Evolutionary conservation across 2,888 invertebrate species (phyloP), one percentile per base, ranked within the genome.

Genomic region (Apamea epomidion): DNA sequence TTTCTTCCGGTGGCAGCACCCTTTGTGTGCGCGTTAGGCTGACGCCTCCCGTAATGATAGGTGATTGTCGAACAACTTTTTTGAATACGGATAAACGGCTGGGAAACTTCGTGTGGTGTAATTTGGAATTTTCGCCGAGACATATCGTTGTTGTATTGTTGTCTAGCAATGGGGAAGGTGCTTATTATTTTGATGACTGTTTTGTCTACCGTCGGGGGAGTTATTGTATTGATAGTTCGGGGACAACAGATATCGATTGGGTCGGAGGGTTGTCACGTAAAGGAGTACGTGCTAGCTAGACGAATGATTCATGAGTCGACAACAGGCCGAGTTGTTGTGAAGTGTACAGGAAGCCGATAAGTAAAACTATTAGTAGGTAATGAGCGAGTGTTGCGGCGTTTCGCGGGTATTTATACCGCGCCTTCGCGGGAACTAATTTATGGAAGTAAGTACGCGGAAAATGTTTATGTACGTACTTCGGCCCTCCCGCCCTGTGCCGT

Each of bases 401-500:
- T 96, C 93, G 94, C 94, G 95, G 91, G 94, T 96, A 96, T 96
- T 97, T 95, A 96, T 96, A 96, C 94, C 95, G 93, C 95, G 95
- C 94, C 94, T 97, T 97, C 95, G 92, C 96, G 93, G 93, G 95
- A 97, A 96, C 95, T 96, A 96, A 97, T 97, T 97, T 97, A 97
- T 97, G 96, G 95, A 95, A 94, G 95, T 95, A 96, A 96, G 96
- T 97, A 96, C 97, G 95, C 95, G 95, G 97, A 97, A 97, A 97
- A 96, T 96, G 96, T 97, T 96, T 96, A 97, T 96, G 95, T 95
- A 94, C 92, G 92, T 92, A 93, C 92, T 92, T 88, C 89, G 89
- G 92, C 91, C 93, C 94, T 92, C 88, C 93, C 92, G 93, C 93
- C 92, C 93, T 92, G 84, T 89, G 91, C 90, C 92, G 95, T 93